Evolutionary conservation across 2,888 invertebrate genomes (phyloP).

Genomic region (Parnassius apollo): DNA sequence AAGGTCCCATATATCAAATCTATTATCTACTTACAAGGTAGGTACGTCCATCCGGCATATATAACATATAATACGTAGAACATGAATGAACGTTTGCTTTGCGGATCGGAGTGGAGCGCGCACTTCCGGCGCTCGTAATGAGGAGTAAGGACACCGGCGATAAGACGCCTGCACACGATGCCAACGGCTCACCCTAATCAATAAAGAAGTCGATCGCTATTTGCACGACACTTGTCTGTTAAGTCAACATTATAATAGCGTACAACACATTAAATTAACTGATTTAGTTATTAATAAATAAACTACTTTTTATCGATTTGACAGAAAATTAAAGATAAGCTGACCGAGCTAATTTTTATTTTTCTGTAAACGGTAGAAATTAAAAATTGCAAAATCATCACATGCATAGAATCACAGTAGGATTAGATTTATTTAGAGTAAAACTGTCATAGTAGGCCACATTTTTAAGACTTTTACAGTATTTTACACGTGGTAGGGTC

Average conservation of each 20-base stretch:
- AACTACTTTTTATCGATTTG: no score
- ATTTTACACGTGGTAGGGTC: no score
- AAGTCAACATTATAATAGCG: conserved; percentile 1
- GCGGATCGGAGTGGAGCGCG: conserved; percentile 57
- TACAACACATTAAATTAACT: no score
- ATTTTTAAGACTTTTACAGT: no score
- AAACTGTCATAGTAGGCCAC: no score
- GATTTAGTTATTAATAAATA: no score
- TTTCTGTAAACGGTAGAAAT: no score
- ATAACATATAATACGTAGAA: conserved; percentile 61
- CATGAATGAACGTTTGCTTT: conserved; percentile 71
- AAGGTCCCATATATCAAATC: conserved; percentile 3
- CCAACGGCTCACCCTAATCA: conserved; percentile 17
- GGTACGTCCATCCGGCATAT: conserved; percentile 41
- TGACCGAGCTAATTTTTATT: no score
- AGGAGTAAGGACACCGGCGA: conserved; percentile 74
- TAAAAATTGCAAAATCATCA: no score
- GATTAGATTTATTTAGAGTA: no score
- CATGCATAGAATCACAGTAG: no score
- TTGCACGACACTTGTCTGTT: not conserved
- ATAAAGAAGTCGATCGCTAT: conserved; percentile 7
- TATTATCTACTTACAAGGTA: conserved; percentile 49
- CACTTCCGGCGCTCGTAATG: conserved; percentile 73
- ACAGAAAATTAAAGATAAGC: no score
- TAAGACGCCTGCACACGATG: conserved; percentile 41